Conservation (phyloP, 1,140 invertebrate genomes). For the Drosophila subobscura region DNA sequence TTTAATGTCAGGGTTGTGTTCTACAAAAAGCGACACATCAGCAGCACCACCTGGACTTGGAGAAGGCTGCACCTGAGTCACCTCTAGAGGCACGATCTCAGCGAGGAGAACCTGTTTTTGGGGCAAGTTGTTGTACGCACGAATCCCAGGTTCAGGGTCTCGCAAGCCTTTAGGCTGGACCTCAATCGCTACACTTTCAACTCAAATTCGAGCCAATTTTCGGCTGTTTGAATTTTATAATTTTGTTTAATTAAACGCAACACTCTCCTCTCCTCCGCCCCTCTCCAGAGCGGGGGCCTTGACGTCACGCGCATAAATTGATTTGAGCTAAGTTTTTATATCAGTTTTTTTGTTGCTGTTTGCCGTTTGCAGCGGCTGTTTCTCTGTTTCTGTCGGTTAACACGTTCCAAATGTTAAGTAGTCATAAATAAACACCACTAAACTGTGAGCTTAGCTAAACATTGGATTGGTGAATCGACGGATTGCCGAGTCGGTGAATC, state of each 20-base stretch:
- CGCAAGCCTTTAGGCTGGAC: slow-evolving; percentile 22
- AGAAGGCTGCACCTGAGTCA: slow-evolving; percentile 57
- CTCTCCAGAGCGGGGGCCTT: slow-evolving; percentile 32
- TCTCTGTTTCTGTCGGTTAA: slow-evolving; percentile 57
- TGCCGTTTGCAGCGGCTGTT: slow-evolving; percentile 9
- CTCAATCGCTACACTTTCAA: slow-evolving; percentile 28
- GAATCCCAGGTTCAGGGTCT: slow-evolving; percentile 46
- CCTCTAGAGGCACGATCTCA: slow-evolving; percentile 34
- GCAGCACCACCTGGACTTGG: background rate
- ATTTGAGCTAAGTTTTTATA: slow-evolving; percentile 36
- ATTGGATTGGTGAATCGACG: background rate
- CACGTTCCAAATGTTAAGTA: slow-evolving; percentile 74
- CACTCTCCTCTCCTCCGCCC: slow-evolving; percentile 4
- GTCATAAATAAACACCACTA: slow-evolving; percentile 80
- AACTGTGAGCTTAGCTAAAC: slow-evolving; percentile 68
- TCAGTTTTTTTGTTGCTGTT: slow-evolving; percentile 31
- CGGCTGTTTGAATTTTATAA: slow-evolving; percentile 41
- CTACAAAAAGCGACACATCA: slow-evolving; percentile 38
- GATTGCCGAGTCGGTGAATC: too few relatives aligned
- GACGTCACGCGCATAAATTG: slow-evolving; percentile 79
- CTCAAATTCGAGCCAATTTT: slow-evolving; percentile 39
- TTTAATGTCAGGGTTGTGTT: slow-evolving; percentile 75
- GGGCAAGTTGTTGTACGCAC: slow-evolving; percentile 12
- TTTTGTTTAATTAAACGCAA: slow-evolving; percentile 69
- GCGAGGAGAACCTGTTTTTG: slow-evolving; percentile 56